Conservation (phyloP, 2,888 invertebrate species). For the Microplitis deprimator region DNA sequence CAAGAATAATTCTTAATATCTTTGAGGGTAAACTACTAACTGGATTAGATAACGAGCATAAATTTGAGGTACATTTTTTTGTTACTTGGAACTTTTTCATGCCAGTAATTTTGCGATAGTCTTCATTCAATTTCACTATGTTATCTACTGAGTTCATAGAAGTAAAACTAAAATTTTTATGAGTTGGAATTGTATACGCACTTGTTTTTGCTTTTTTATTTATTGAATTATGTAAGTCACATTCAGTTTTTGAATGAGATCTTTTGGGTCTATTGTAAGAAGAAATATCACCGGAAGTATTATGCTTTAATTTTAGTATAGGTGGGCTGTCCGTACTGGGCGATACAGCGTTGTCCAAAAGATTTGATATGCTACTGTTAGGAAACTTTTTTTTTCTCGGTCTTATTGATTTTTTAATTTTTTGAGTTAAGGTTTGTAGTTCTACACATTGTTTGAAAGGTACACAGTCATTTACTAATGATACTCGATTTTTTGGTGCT, state of each 20-base stretch:
- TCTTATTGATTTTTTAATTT: constrained; percentile 4
- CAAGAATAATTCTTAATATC: constrained; percentile 69
- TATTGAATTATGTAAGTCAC: constrained; percentile 37
- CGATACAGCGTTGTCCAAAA: constrained; percentile 65
- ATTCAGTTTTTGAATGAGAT: constrained; percentile 57
- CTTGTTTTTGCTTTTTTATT: constrained; percentile 52
- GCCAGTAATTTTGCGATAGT: constrained; percentile 65
- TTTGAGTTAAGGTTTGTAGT: constrained; percentile 44
- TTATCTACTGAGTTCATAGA: constrained; percentile 44
- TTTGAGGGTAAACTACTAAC: constrained; percentile 62
- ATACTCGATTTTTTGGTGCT: background rate
- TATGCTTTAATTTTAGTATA: constrained; percentile 52
- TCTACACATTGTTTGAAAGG: constrained; percentile 41
- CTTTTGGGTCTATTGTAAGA: constrained; percentile 63
- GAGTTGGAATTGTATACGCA: constrained; percentile 37
- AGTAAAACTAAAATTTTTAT: constrained; percentile 55
- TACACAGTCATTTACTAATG: constrained; percentile 29
- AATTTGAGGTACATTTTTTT: constrained; percentile 58
- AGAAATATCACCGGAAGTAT: constrained; percentile 35
- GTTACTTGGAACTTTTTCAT: constrained; percentile 71
- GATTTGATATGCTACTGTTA: constrained; percentile 48
- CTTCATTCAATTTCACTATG: constrained; percentile 26
- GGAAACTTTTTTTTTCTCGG: constrained; percentile 38
- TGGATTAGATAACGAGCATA: constrained; percentile 52
- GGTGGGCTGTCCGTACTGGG: constrained; percentile 68